A percentile compares a stretch with the other conserved stretches of the same genome.
Conservation (phyloP, 2,888 invertebrate species). For the Hyposoter didymator region DNA sequence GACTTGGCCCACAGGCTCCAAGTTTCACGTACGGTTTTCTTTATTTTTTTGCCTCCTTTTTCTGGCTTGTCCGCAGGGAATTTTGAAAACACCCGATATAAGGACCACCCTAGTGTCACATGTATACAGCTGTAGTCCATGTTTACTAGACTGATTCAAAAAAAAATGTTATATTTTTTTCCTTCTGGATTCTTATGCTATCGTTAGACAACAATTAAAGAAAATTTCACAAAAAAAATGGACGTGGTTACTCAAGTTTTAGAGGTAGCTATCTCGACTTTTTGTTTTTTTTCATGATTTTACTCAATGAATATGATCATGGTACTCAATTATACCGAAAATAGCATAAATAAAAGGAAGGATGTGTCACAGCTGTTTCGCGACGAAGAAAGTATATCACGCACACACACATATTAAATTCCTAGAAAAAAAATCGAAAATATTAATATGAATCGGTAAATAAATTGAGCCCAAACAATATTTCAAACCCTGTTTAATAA, state of each 20-base stretch:
- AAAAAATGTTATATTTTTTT: no score
- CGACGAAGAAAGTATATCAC: background rate
- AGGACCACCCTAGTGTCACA: no score
- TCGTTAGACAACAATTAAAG: no score
- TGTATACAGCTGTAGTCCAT: no score
- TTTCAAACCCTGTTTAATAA: background rate
- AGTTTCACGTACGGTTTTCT: background rate
- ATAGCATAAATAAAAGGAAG: background rate
- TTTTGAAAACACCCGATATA: no score
- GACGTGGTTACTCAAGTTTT: no score
- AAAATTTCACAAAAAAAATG: no score
- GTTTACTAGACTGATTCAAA: no score
- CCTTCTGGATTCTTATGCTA: no score
- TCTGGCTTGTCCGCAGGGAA: background rate
- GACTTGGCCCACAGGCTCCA: background rate
- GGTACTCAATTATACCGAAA: background rate
- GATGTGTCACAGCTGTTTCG: background rate
- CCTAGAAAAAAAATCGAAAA: background rate
- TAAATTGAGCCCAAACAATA: background rate
- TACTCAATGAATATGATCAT: background rate
- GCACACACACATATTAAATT: background rate
- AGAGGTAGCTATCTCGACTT: constrained; percentile 19
- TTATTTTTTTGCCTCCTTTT: background rate
- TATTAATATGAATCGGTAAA: background rate
- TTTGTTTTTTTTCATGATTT: background rate